Evolutionary conservation across 1,140 invertebrate genomes (phyloP), one percentile per base, ranked within the genome.

Genomic region (Contarinia nasturtii): DNA sequence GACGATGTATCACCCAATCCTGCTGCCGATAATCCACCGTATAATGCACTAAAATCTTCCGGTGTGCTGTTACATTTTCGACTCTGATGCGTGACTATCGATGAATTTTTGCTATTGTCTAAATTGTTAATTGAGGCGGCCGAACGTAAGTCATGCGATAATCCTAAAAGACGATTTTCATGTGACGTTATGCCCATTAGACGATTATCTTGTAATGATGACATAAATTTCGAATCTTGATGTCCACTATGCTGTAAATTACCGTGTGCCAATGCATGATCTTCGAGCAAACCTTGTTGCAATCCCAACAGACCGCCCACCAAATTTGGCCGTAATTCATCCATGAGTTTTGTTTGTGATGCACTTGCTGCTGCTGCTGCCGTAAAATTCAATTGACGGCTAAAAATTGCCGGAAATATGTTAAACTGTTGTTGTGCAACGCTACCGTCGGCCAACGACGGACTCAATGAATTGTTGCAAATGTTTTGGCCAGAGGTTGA

Each of bases 371-470:
- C 73, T n/a, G 75, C n/a, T 47, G 70, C 70, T 52, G 77, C 73
- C 15, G 75, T 76, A 59, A 86, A 87, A 63, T 87, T 87, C 45
- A 87, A 69, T 65, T 87, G 84, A 36, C 83, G 70, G 66, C 82
- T 86, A 63, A 87, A 87, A 57, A 86, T 86, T 44, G 84, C 84
- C 50, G 84, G 84, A 63, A 87, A 86, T 54, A 87, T 87, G 67
- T 87, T 87, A 71, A 86, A 86, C 67, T 86, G 84, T 57, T 86
- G 82, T 38, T 71, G 71, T 14, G 48, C 40, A 4, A 52, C 48
- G 14, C 53, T 51, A 43, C 55, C 54, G 51, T 50, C 52, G 33
- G 50, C 51, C 7, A 40, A 18, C n/a, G n/a, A n/a, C 11, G 38
- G 48, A 18, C 52, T 55, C 12, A 58, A 58, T 38, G 54, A 53